These are phyloP conservation scores for Colius striatus DNA, from an alignment of 2,113 vertebrate genomes.

Conservation along the genomic window DNA sequence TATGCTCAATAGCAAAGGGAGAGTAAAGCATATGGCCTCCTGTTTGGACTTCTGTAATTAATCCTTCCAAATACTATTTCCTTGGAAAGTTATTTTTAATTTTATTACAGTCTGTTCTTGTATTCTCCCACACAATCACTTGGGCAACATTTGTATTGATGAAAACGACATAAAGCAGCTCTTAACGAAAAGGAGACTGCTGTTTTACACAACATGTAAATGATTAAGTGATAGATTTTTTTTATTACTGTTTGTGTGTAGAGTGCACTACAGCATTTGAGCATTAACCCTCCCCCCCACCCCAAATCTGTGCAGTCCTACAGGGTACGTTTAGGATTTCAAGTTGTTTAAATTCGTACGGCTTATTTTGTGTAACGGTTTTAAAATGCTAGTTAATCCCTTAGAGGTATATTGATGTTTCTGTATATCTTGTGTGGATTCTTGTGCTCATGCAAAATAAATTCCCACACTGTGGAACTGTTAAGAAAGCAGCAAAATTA, in stretches of 20 bases:
- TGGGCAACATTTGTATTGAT: conserved; percentile 67
- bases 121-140: conserved; percentile 70
- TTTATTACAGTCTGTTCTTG: conserved; percentile 75
- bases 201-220: conserved; percentile 59
- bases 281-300: background rate
- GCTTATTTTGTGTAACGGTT: background rate
- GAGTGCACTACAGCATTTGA: conserved; percentile 8
- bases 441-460: background rate
- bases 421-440: background rate
- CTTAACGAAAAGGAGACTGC: conserved; percentile 63
- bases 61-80: conserved; percentile 79
- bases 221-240: conserved; percentile 65
- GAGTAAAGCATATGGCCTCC: conserved; percentile 72
- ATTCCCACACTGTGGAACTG: background rate
- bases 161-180: conserved; percentile 65
- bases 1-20: conserved; percentile 53
- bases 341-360: background rate
- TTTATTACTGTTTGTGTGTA: conserved; percentile 63
- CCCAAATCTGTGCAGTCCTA: background rate
- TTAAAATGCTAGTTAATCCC: background rate
- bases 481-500: background rate
- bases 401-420: background rate
- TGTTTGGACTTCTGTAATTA: conserved; percentile 81
- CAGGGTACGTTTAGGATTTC: background rate
- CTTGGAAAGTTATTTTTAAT: conserved; percentile 79